Base-by-base conservation (phyloP, 2,797 vertebrate species). In the Hylomyscus alleni region DNA sequence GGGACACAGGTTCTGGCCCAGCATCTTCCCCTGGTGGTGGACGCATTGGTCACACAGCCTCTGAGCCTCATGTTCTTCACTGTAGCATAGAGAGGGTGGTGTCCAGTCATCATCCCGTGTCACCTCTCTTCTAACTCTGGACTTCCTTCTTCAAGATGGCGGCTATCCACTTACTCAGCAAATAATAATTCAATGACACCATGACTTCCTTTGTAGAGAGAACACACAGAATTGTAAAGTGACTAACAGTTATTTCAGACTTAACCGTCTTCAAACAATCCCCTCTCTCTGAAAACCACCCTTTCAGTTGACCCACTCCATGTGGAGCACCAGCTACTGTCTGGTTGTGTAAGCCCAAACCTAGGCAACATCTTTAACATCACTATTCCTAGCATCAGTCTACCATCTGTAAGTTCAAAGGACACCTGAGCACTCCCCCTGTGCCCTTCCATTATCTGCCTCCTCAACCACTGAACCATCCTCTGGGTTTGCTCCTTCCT, bases 181-280 rank as follows among this genome's bases (percentile, higher is more conserved):
- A 85, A 83, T 17, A 72, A 47, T 73, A 72, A 58, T 4, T 34
- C 52, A 62, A 54, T 6, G 31, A 86, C 60, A 50, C 40, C n/a
- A 44, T 83, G 67, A n/a, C n/a, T 90, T 91, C 56, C 75, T 83
- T 90, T 60, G n/a, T 67, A 31, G 82, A 87, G 90, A 90, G 82
- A 78, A 86, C 26, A 9, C 7, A 1, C 56, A 78, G 85, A 83
- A 31, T 15, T 37, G 47, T 22, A 81, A 56, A 62, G 31, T 76
- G 87, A 75, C 84, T 91, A 82, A 84, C 0, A 54, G 56, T 34
- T 60, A 40, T 34, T 84, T 93, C 91, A 50, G 34, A 81, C 40
- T 69, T 72, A 47, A 50, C 1, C 6, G 4, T 73, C 93, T 87
- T 22, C 10, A 52, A 93, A 20, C 10, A 34, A 60, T 67, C 75